Evolutionary conservation across 2,888 invertebrate species (phyloP), one percentile per base, ranked within the genome.

Genomic region (Andrena fulva): DNA sequence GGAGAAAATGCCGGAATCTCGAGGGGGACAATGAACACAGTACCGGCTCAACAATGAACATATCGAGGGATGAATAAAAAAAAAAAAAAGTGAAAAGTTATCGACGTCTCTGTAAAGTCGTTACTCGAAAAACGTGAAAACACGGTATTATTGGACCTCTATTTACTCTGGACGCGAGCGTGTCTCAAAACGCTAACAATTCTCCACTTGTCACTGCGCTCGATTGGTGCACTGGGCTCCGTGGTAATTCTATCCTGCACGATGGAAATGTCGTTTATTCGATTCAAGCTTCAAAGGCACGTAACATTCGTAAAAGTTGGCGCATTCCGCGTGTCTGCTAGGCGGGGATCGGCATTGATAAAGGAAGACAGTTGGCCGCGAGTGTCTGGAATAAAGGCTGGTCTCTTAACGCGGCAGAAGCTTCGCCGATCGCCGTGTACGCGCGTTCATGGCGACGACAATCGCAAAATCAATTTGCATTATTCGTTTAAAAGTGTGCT

Each of bases 391-490:
- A 80, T 70, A 71, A 50, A 56, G 56, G 80, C 33, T 62, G 31
- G 68, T 68, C 68, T 75, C 75, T 62, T 24, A 62, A 42, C 48
- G 48, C 48, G 67, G 33, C 60, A 24, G 62, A 63, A 29, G 66
- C 60, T 74, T 75, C 63, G 78, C 63, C 52, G 64, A 35, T 64
- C 59, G 70, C 79, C 85, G 78, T 82, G 83, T 80, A 74, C 78
- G 66, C 80, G 80, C 73, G 75, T 54, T 76, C 70, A 67, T 71
- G 76, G 73, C 76, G 84, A 84, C 86, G 86, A 82, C 87, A 91
- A 91, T 91, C 91, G 88, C 89, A 91, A 91, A 92, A 92, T 92
- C 92, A 92, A 92, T 92, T 91, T 90, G 89, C 91, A 91, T 92
- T 91, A 92, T 91, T 92, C 90, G 90, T 89, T 92, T 89, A 90